phyloP scores from a whole-genome alignment of 2,113 vertebrate species.

The Erpornis zantholeuca region DNA sequence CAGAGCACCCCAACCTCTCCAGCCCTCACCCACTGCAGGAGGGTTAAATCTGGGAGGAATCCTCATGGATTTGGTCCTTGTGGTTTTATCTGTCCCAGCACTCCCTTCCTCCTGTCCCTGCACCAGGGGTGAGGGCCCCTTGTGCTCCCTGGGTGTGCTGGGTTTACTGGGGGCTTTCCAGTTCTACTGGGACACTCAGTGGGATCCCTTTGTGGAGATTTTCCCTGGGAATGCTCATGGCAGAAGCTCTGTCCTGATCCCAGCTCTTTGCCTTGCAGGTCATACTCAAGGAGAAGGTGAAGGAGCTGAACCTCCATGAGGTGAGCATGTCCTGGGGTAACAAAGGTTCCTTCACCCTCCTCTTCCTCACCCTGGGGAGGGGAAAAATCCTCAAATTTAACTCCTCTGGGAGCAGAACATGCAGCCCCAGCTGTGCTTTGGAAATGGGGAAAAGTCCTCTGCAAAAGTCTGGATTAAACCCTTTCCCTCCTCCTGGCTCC shows the following conservation, averaged over 20 bases:
- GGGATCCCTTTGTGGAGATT: background rate
- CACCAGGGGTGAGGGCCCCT: background rate
- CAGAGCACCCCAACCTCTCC: background rate
- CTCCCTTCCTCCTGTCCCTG: background rate
- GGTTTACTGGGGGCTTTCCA: background rate
- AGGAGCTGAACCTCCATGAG: conserved; percentile 97
- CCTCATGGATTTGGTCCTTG: background rate
- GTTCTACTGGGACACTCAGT: fast-evolving
- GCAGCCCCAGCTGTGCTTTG: background rate
- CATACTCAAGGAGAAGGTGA: conserved; percentile 98
- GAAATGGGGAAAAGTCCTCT: background rate
- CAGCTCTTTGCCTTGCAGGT: conserved; percentile 78
- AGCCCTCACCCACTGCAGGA: background rate
- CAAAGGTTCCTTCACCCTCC: background rate
- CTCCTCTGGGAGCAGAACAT: background rate
- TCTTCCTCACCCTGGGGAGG: background rate
- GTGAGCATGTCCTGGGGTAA: conserved; percentile 68
- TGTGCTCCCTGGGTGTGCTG: background rate
- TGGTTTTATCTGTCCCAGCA: background rate
- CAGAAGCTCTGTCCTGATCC: background rate
- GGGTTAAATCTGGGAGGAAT: background rate
- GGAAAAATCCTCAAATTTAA: too few species aligned
- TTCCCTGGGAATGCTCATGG: fast-evolving
- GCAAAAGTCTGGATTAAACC: background rate
- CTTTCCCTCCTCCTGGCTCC: background rate